Evolutionary conservation across 1,140 invertebrate genomes (phyloP), one percentile per base, ranked within the genome.

Genomic region (Caenorhabditis inopinata): DNA sequence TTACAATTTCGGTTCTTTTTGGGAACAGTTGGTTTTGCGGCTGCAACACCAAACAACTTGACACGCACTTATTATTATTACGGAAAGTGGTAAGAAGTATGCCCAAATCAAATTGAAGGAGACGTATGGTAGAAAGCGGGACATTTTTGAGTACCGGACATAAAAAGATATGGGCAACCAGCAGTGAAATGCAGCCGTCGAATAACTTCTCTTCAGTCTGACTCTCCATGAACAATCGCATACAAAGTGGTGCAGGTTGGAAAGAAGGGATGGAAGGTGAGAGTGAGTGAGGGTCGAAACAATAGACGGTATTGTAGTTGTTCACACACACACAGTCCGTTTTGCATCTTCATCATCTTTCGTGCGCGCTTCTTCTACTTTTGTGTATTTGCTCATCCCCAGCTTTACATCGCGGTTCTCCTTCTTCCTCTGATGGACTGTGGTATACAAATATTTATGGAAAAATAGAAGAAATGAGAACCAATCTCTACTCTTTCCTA

Each of bases 301-400:
- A 68, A 68, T 21, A 42, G 58, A 68, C 58, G 58, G 58, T 68
- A 68, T 68, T 68, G 58, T 68, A 68, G 58, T 68, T 68, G 58
- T 68, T 68, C 58, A 68, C 58, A 68, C 51, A 51, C 18, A 58
- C 32, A 68, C 58, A 68, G 58, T 68, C 58, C 58, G 58, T 68
- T 38, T 38, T 68, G 58, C 58, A 68, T 68, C 58, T 68, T 68
- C 58, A 68, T 68, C 58, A 68, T 68, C 23, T 32, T 9, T 58
- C 27, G 58, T 68, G 58, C 58, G 58, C 58, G 58, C 58, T 68
- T 68, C 58, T 68, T 68, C 58, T 68, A 68, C 58, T 68, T 68
- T 68, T 68, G 38, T 42, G 58, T 58, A 29, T 68, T 68, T 68
- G 58, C 58, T 68, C 58, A 68, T 68, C 58, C 35, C 58, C 58